Base-by-base conservation (phyloP, 2,113 vertebrate species). In the Thamnaconus septentrionalis region DNA sequence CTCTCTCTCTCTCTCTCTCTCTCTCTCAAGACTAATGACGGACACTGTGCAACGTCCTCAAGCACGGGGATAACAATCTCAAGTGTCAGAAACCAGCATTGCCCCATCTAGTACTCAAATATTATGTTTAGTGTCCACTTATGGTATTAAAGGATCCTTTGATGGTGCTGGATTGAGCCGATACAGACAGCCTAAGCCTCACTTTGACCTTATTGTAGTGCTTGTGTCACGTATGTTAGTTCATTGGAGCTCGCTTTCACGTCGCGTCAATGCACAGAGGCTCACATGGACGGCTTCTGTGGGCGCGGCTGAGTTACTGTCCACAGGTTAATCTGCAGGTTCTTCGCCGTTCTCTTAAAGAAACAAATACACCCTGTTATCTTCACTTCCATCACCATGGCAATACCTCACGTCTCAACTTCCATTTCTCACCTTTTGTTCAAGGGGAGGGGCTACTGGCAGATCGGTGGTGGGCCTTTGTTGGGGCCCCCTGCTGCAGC, bases 301-400 rank as follows among this genome's bases (percentile, higher is more conserved):
- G 18, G 18, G 18, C 18, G 18, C 18, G 58, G 58, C 12, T 82
- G 67, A 83, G 54, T 67, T 78, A 63, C 53, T 71, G 69, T 75
- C 53, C 73, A 79, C 81, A 81, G 79, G 84, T 85, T 79, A 76
- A 67, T 42, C 57, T 66, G 51, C 56, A 61, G 66, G 67, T 80
- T 31, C 18, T 79, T 54, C 73, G 66, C 68, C 43, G 61, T 44
- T 63, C 48, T 76, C 73, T 74, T 18, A 58, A 66, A 81, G 80
- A 81, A 64, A 53, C 45, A 51, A 64, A 58, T 56, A 11, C 44
- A 61, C 47, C 56, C 58, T 54, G 59, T 65, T 75, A 56, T 71
- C 56, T 41, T 77, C 74, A 61, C 41, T 65, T 31, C 68, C 61
- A 80, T 87, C 61, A 49, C 83, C 82, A 88, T 88, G 82, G 82